Percentiles rank a stretch among this genome's conserved stretches.
Conservation (phyloP, 1,140 invertebrate genomes). For the Drosophila nikananu region DNA sequence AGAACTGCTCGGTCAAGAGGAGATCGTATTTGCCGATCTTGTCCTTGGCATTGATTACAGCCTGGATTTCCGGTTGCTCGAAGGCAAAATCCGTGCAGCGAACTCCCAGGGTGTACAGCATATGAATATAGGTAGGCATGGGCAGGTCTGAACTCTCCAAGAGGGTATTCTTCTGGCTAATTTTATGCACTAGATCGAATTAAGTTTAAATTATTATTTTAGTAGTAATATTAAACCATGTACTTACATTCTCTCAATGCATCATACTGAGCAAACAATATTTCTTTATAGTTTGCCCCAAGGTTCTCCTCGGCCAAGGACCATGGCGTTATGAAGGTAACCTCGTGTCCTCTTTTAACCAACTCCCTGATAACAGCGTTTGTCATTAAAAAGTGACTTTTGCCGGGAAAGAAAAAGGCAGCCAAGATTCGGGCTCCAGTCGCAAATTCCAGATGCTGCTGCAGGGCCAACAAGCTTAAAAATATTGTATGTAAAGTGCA, state of each 20-base stretch:
- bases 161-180: slow-evolving; percentile 7
- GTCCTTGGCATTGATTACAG: slow-evolving; percentile 73
- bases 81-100: slow-evolving; percentile 73
- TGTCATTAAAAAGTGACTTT: slow-evolving; percentile 76
- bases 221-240: not conserved
- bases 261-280: slow-evolving; percentile 55
- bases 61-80: slow-evolving; percentile 73
- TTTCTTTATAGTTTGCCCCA: slow-evolving; percentile 66
- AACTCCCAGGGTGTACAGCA: slow-evolving; percentile 42
- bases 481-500: slow-evolving; percentile 13
- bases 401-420: slow-evolving; percentile 69
- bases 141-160: slow-evolving; percentile 48
- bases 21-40: slow-evolving; percentile 84
- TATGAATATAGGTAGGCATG: slow-evolving; percentile 8
- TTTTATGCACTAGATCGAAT: not conserved
- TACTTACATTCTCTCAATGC: slow-evolving; percentile 55
- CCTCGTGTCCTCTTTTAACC: slow-evolving; percentile 66
- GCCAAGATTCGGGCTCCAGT: slow-evolving; percentile 59
- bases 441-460: slow-evolving; percentile 22
- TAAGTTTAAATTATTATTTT: not conserved
- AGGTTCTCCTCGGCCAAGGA: slow-evolving; percentile 60
- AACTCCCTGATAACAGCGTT: slow-evolving; percentile 63
- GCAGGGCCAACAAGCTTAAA: slow-evolving; percentile 35
- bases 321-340: slow-evolving; percentile 67
- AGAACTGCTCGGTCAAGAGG: slow-evolving; percentile 82